phyloP scores from a whole-genome alignment of 2,888 invertebrate genomes.

The Tenthredo scrophulariae region DNA sequence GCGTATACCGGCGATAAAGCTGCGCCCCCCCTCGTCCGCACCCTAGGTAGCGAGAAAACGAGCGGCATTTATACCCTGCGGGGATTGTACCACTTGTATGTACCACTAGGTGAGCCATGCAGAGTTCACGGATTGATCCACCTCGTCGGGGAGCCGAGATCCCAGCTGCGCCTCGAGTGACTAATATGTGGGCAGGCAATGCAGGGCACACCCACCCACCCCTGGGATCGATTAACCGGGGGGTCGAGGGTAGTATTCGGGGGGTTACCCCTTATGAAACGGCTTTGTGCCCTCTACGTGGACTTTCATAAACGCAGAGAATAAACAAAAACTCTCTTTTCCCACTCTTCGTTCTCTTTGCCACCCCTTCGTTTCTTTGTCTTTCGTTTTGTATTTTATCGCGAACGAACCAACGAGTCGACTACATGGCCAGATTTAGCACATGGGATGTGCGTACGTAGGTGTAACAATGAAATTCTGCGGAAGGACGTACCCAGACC shows the following conservation, averaged over 20 bases:
- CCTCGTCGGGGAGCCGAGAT: conserved; percentile 54
- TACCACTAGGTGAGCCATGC: conserved; percentile 35
- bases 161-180: conserved; percentile 72
- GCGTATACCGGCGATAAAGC: neutral
- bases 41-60: conserved; percentile 1
- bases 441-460: neutral
- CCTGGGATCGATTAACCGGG: conserved; percentile 44
- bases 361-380: neutral
- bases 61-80: conserved; percentile 27
- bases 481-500: no score
- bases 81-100: conserved; percentile 37
- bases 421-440: neutral
- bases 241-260: conserved; percentile 19
- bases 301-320: conserved; percentile 11
- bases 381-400: neutral
- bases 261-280: conserved; percentile 6
- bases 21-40: neutral
- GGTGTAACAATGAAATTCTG: neutral
- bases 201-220: conserved; percentile 44
- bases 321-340: neutral
- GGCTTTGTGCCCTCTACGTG: conserved; percentile 11
- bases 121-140: conserved; percentile 41
- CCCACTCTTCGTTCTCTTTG: neutral
- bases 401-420: neutral
- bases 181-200: conserved; percentile 66